phyloP scores from a whole-genome alignment of 2,113 vertebrate species.

The Tetraodon nigroviridis region DNA sequence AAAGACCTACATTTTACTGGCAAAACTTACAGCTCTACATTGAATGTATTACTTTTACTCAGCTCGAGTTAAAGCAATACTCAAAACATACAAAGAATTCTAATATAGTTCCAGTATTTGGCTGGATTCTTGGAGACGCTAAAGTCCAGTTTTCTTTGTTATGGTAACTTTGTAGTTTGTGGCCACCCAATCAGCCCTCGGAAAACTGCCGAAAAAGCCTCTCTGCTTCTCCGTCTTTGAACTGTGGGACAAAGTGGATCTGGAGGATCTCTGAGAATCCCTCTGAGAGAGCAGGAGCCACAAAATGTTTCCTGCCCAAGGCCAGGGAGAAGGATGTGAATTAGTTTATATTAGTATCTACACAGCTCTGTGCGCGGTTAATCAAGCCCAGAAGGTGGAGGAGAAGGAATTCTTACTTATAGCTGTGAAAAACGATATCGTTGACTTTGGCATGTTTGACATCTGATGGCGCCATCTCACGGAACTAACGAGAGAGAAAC shows the following conservation, averaged over 20 bases:
- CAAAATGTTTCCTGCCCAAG: conserved; percentile 74
- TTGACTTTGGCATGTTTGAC: conserved; percentile 65
- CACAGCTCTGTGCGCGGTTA: neutral
- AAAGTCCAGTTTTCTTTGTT: neutral
- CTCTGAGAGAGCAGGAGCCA: conserved; percentile 73
- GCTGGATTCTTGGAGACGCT: neutral
- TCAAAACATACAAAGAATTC: neutral
- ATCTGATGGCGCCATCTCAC: conserved; percentile 76
- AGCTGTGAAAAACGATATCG: conserved; percentile 76
- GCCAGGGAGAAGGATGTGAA: neutral
- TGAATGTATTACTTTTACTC: neutral
- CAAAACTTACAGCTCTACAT: neutral
- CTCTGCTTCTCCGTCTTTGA: conserved; percentile 66
- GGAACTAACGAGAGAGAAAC: conserved; percentile 65
- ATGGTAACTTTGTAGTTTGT: neutral
- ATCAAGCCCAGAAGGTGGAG: neutral
- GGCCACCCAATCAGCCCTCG: conserved; percentile 61
- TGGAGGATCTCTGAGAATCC: conserved; percentile 82
- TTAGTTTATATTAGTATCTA: neutral
- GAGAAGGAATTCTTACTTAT: conserved; percentile 61
- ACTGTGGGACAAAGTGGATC: conserved; percentile 78
- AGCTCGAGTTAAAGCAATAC: neutral
- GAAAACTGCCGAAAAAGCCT: conserved; percentile 69
- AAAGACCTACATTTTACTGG: neutral
- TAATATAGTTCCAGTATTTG: neutral